phyloP scores from a whole-genome alignment of 2,113 vertebrate species.

The Rhinogobius similis region DNA sequence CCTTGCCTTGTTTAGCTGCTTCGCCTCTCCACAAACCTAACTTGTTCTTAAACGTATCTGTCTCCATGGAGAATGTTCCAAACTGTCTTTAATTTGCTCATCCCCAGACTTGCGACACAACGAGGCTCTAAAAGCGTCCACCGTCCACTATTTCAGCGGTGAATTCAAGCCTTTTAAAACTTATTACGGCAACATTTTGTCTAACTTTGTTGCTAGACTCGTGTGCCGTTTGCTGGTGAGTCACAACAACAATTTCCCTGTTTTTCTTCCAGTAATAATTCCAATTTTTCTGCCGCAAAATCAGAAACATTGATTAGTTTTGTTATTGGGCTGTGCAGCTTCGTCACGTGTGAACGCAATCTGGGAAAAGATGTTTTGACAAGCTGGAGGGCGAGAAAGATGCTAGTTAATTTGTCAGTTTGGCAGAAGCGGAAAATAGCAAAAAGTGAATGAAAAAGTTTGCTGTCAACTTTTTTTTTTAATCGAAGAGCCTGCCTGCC shows the following conservation, averaged over 20 bases:
- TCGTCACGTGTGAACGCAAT: neutral
- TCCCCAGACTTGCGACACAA: no score
- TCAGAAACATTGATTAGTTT: slow-evolving; percentile 2
- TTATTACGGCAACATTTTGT: no score
- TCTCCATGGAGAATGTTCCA: no score
- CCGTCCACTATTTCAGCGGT: no score
- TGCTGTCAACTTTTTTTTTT: slow-evolving; percentile 9
- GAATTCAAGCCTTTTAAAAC: no score
- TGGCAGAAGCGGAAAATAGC: neutral
- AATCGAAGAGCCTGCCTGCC: slow-evolving; percentile 21
- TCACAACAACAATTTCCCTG: neutral
- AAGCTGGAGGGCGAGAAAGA: slow-evolving; percentile 15
- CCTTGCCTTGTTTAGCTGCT: no score
- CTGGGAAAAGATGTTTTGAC: slow-evolving; percentile 15
- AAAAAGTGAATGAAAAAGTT: slow-evolving; percentile 2
- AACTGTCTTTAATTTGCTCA: no score
- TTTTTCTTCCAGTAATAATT: neutral
- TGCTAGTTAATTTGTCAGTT: slow-evolving; percentile 17
- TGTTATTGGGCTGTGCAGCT: neutral
- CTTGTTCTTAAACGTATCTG: no score
- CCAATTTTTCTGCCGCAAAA: neutral
- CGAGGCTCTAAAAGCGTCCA: no score
- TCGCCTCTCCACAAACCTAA: no score
- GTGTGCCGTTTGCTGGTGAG: neutral
- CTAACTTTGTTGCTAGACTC: neutral